Evolutionary conservation across 2,888 invertebrate genomes (phyloP).

Genomic region (Cremastobaeus sp.): DNA sequence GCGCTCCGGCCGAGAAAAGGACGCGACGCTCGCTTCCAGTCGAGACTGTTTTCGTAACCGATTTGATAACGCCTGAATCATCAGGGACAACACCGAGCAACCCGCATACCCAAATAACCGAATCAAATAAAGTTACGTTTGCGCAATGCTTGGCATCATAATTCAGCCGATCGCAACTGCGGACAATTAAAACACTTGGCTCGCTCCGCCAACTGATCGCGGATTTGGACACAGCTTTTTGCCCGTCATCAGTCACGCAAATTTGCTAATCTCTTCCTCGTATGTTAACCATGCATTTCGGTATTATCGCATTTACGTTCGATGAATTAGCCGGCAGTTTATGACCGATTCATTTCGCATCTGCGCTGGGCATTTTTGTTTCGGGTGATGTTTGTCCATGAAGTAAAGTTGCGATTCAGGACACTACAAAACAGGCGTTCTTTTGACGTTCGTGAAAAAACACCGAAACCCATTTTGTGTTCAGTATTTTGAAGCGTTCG

Average conservation of each 20-base stretch:
- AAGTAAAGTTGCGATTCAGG: too few relatives aligned
- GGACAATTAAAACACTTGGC: slow-evolving; percentile 32
- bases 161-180: too few relatives aligned
- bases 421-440: too few relatives aligned
- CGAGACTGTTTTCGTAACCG: not conserved
- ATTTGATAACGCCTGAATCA: slow-evolving; percentile 26
- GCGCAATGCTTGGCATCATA: slow-evolving; percentile 52
- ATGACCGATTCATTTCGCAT: slow-evolving; percentile 16
- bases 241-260: slow-evolving; percentile 35
- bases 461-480: too few relatives aligned
- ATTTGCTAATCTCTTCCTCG: slow-evolving; percentile 33
- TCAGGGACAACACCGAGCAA: slow-evolving; percentile 14
- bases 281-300: slow-evolving; percentile 10
- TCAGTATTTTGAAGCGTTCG: too few relatives aligned
- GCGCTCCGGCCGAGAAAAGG: slow-evolving; percentile 1
- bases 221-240: slow-evolving; percentile 30
- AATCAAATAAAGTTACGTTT: slow-evolving; percentile 35
- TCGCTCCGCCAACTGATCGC: slow-evolving; percentile 28
- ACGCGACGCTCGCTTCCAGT: not conserved
- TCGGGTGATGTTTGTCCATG: too few relatives aligned
- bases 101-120: slow-evolving; percentile 27
- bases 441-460: too few relatives aligned
- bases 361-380: too few relatives aligned
- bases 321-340: slow-evolving; percentile 45
- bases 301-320: slow-evolving; percentile 38